phyloP scores from a whole-genome alignment of 64 coral and sea anemone species.

The Pachyseris speciosa region DNA sequence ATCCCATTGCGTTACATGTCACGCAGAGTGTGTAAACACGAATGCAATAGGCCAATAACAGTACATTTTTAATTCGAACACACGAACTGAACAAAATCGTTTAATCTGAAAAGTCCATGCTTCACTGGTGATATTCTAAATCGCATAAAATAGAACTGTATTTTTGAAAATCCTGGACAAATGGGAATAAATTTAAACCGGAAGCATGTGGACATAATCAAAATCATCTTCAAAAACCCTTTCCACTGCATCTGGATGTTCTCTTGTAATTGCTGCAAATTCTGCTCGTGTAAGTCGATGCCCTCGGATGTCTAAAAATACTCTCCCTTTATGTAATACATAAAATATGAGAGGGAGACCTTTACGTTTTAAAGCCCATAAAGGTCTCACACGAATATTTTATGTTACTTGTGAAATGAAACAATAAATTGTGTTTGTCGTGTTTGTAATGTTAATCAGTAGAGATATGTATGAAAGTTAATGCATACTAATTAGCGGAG shows the following conservation, averaged over 20 bases:
- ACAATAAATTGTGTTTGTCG: too few relatives aligned
- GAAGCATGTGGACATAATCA: conserved; percentile 27
- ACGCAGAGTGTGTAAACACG: background rate
- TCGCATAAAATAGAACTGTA: too few relatives aligned
- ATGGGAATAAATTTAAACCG: too few relatives aligned
- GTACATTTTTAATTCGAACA: background rate
- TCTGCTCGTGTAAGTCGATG: conserved; percentile 19
- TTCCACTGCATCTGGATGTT: conserved; percentile 27
- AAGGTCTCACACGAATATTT: too few relatives aligned
- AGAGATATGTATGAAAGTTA: too few relatives aligned
- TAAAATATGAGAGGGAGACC: too few relatives aligned
- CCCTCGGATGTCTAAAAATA: background rate
- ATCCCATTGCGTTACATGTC: background rate
- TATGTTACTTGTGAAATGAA: too few relatives aligned
- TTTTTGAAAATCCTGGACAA: too few relatives aligned
- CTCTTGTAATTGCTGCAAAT: conserved; percentile 9
- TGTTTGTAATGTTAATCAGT: too few relatives aligned
- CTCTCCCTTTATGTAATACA: background rate
- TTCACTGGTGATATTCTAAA: background rate
- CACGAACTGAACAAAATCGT: background rate
- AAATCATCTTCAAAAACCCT: conserved; percentile 25
- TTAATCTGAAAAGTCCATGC: background rate
- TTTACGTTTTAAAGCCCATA: too few relatives aligned
- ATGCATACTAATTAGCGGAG: too few relatives aligned
- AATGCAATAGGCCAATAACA: too few relatives aligned